phyloP scores from a whole-genome alignment of 2,888 invertebrate genomes.

The Lepetodrilus schrolli region DNA sequence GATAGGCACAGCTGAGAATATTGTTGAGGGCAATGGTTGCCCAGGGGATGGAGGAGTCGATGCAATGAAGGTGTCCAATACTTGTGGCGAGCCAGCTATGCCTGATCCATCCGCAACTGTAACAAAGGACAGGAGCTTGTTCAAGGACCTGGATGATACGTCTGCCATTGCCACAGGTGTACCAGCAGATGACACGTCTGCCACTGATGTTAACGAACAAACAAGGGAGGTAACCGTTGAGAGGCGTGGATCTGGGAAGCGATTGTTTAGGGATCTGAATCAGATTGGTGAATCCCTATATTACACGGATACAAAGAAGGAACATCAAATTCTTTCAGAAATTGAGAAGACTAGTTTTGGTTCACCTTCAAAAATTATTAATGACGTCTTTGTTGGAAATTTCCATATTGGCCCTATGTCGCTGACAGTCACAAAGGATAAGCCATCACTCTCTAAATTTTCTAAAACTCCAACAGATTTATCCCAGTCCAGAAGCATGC shows the following conservation, averaged over 20 bases:
- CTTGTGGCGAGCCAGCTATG: too few species aligned
- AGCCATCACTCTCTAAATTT: conserved; percentile 25
- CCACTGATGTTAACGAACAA: too few species aligned
- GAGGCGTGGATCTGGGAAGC: background rate
- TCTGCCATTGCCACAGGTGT: too few species aligned
- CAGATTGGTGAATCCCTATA: background rate
- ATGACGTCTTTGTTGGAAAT: background rate
- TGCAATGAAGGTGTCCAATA: too few species aligned
- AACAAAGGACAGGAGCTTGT: background rate
- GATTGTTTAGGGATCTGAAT: background rate
- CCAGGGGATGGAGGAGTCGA: too few species aligned
- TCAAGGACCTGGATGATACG: too few species aligned
- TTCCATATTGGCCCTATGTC: background rate
- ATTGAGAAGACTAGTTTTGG: conserved; percentile 12
- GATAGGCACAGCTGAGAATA: background rate
- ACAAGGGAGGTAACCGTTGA: background rate
- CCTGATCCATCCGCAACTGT: background rate
- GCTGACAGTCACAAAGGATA: conserved; percentile 38
- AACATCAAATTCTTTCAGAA: background rate
- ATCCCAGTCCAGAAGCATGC: background rate
- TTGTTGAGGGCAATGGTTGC: too few species aligned
- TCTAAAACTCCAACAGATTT: background rate
- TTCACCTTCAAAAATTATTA: conserved; percentile 24
- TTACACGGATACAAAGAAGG: background rate
- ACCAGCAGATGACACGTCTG: too few species aligned